A percentile compares a stretch with the other conserved stretches of the same genome.
phyloP scores from a whole-genome alignment of 1,140 invertebrate species.

The Ectropis grisescens region DNA sequence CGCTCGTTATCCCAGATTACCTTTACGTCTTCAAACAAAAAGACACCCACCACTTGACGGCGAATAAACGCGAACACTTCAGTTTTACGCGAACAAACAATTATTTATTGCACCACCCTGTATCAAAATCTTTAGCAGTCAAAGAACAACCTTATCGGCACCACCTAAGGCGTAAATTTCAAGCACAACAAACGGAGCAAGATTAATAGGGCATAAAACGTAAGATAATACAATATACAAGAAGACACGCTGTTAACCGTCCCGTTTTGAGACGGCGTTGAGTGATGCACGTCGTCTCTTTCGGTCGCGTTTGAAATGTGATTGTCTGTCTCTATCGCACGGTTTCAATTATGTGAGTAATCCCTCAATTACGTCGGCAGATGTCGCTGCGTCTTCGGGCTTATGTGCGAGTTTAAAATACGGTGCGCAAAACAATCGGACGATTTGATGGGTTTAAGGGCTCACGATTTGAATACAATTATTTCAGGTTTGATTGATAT shows the following conservation, averaged over 20 bases:
- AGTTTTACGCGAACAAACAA: constrained; percentile 60
- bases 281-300: constrained; percentile 25
- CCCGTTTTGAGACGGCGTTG: constrained; percentile 36
- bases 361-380: constrained; percentile 69
- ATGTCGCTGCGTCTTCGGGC: constrained; percentile 65
- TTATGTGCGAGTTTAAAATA: constrained; percentile 67
- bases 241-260: constrained; percentile 68
- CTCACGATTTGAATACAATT: constrained; percentile 13
- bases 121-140: constrained; percentile 12
- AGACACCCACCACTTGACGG: constrained; percentile 6
- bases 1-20: constrained; percentile 47
- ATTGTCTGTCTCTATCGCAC: constrained; percentile 31
- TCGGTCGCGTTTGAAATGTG: constrained; percentile 12
- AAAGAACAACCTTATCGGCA: constrained; percentile 21
- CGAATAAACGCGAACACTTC: constrained; percentile 42
- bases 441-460: constrained; percentile 22
- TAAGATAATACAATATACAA: constrained; percentile 69
- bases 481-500: constrained; percentile 8
- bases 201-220: constrained; percentile 67
- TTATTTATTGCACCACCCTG: constrained; percentile 58
- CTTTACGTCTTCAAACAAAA: constrained; percentile 32
- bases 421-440: constrained; percentile 56
- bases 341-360: constrained; percentile 68
- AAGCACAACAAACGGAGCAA: constrained; percentile 29
- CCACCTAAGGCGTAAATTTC: constrained; percentile 21